Base-by-base conservation (phyloP, 2,888 invertebrate genomes). In the Rapana venosa region DNA sequence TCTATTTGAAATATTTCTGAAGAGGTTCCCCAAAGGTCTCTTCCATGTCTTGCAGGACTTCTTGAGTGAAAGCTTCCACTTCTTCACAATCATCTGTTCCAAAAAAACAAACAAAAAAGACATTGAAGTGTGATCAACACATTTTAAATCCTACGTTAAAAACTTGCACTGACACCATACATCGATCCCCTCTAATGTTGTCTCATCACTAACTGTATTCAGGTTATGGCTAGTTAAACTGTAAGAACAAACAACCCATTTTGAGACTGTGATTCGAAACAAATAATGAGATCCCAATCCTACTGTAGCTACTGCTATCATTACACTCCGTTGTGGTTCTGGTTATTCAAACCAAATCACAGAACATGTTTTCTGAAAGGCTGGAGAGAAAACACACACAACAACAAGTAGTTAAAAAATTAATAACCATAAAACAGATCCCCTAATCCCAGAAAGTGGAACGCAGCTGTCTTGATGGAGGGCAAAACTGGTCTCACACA, bases 21-120 rank as follows among this genome's bases (percentile, higher is more conserved):
- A 99, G 96, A 0, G 98, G 98, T 96, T 99, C 98, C 6, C 98
- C 98, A 0, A 99, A 97, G 94, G 98, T 97, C 90, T 97, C 97
- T 95, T 99, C 99, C 93, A 99, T 97, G 93, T 98, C 98, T 91
- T 98, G 97, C 6, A 99, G 97, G 5, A 98, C 98, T 92, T 97
- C 97, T 94, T 98, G 98, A 1, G 98, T 98, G 83, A 97, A 97
- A 81, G 97, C 97, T 95, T 98, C 98, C 70, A 98, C 98, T 66
- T 97, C 97, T 92, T 98, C 97, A 92, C 93, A 94, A 47, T 96
- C 96, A 94, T 96, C 96, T 96, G 93, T 85, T 85, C 94, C 1
- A 85, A 56, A 85, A n/a, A n/a, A 17, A 85, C 58, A 85, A 15
- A 17, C 30, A 26, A 26, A 77, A 77, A 26, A 35, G 35, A 81